A percentile compares a stretch with the other conserved stretches of the same genome.
These are phyloP conservation scores for Accipiter badius DNA, from an alignment of 2,797 vertebrate species.

Conservation along the genomic window DNA sequence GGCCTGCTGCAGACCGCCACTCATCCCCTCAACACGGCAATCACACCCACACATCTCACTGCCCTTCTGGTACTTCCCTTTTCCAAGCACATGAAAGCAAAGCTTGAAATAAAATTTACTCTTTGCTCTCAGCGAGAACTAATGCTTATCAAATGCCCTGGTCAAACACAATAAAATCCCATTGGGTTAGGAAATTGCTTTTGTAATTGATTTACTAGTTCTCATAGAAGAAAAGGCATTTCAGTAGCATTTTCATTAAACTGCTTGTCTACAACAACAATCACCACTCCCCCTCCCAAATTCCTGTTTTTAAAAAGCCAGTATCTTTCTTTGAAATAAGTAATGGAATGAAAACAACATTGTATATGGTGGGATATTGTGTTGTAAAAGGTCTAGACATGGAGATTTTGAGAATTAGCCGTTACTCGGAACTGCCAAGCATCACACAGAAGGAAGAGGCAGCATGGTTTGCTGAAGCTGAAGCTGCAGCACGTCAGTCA, in stretches of 20 bases:
- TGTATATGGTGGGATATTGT: neutral
- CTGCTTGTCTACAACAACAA: constrained; percentile 53
- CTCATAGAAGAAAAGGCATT: constrained; percentile 66
- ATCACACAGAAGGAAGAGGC: neutral
- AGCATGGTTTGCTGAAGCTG: fast-evolving
- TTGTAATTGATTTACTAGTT: constrained; percentile 74
- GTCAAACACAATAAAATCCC: constrained; percentile 73
- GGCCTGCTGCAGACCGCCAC: neutral
- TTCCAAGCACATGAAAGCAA: constrained; percentile 35
- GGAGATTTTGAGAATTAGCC: neutral
- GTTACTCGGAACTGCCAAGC: neutral
- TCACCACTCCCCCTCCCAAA: neutral
- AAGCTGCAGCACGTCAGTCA: neutral
- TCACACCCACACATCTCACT: neutral
- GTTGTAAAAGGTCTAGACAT: neutral
- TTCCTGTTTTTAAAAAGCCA: constrained; percentile 40
- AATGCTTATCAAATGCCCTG: constrained; percentile 69
- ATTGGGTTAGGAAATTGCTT: constrained; percentile 70
- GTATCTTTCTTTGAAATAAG: neutral
- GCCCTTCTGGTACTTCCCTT: neutral
- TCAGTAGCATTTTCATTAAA: constrained; percentile 70
- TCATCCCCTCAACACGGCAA: neutral
- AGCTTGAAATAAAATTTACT: constrained; percentile 62
- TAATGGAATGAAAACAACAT: neutral
- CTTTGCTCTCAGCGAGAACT: constrained; percentile 69